Percentiles rank a stretch among this genome's conserved stretches.
phyloP scores from a whole-genome alignment of 2,888 invertebrate species.

The Buathra laborator region DNA sequence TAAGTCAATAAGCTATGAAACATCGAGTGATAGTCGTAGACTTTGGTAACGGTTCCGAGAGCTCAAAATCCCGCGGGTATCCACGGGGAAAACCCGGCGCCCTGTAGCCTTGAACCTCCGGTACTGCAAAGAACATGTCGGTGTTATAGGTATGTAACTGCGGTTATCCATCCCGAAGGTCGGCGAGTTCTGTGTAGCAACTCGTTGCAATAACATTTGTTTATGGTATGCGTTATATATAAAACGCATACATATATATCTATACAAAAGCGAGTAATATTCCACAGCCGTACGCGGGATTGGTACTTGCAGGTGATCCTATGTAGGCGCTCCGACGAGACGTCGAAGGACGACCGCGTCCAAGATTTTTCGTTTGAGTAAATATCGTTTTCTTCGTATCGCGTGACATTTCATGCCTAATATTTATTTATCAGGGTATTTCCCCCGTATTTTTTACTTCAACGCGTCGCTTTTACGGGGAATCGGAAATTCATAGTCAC shows the following conservation, averaged over 20 bases:
- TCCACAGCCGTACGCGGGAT: neutral
- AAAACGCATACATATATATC: too few species aligned
- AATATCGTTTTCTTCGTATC: slow-evolving; percentile 6
- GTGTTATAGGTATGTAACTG: slow-evolving; percentile 43
- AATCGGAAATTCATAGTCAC: neutral
- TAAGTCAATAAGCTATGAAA: neutral
- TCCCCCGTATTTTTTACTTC: neutral
- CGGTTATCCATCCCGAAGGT: slow-evolving; percentile 17
- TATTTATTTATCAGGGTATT: slow-evolving; percentile 8
- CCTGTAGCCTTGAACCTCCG: slow-evolving; percentile 51
- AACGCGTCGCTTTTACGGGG: neutral
- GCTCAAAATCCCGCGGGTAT: neutral
- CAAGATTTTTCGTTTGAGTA: neutral
- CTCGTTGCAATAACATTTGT: neutral
- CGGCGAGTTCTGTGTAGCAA: slow-evolving; percentile 9
- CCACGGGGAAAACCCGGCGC: neutral
- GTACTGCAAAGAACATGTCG: slow-evolving; percentile 9
- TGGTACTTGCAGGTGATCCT: slow-evolving; percentile 2
- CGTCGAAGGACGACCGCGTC: slow-evolving; percentile 36
- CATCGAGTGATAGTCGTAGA: neutral
- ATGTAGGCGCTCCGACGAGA: neutral
- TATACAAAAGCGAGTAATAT: neutral
- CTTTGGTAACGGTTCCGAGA: slow-evolving; percentile 14
- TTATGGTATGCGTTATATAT: neutral
- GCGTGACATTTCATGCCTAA: neutral